These are phyloP conservation scores for Galaxea fascicularis DNA, from an alignment of 92 coral and sea anemone species.

Conservation along the genomic window DNA sequence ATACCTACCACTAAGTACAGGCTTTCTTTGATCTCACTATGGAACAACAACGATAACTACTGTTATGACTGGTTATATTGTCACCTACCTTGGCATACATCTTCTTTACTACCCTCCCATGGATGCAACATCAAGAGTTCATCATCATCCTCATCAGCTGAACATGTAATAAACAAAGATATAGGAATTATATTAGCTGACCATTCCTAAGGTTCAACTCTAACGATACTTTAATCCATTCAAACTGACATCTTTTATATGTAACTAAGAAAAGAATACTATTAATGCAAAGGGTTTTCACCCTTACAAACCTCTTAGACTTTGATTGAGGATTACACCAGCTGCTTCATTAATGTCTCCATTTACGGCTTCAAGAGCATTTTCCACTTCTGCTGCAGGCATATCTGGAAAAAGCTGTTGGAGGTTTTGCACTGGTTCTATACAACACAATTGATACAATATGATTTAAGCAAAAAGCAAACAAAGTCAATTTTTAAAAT, in stretches of 20 bases:
- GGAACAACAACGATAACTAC: not conserved
- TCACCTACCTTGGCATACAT: constrained; percentile 5
- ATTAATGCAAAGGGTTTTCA: not conserved
- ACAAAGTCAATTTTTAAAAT: constrained; percentile 5
- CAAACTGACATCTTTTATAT: not conserved
- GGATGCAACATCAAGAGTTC: not conserved
- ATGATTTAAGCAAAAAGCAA: constrained; percentile 4
- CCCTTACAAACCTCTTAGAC: not conserved
- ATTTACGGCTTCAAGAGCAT: not conserved
- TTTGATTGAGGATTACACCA: not conserved
- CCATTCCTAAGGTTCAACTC: not conserved
- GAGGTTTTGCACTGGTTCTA: constrained; percentile 20
- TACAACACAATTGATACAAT: not conserved
- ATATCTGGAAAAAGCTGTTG: constrained; percentile 38
- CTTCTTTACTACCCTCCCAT: not conserved
- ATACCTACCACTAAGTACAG: constrained; percentile 2
- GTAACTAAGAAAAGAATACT: too few species aligned
- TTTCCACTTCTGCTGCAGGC: constrained; percentile 15
- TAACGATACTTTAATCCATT: not conserved
- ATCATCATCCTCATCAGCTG: not conserved
- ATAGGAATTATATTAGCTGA: not conserved
- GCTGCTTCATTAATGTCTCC: constrained; percentile 8
- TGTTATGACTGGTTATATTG: not conserved
- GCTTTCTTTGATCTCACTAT: not conserved
- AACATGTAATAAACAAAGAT: not conserved